These are phyloP conservation scores for Sus scrofa DNA, from an alignment of 2,113 vertebrate genomes.

Conservation along the genomic window DNA sequence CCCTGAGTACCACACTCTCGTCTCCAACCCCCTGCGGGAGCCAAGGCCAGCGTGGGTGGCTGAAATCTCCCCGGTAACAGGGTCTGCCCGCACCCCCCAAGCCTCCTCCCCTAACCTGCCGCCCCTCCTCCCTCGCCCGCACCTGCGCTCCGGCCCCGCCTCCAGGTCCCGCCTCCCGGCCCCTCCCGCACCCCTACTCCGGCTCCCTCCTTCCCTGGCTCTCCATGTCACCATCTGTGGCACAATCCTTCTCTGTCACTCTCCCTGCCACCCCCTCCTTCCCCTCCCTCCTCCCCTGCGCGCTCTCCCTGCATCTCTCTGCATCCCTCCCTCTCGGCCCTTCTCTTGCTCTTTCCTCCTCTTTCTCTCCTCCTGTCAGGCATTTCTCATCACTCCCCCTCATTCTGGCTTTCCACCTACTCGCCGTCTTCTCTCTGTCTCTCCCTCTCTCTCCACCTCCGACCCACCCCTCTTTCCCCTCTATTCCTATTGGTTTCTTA, in stretches of 20 bases:
- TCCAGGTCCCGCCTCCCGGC: neutral
- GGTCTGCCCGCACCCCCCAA: constrained; percentile 5
- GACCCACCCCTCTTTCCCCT: neutral
- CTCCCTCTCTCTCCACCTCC: constrained; percentile 41
- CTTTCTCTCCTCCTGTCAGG: constrained; percentile 53
- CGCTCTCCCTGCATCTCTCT: constrained; percentile 44
- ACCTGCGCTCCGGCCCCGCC: constrained; percentile 63
- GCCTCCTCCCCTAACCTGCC: constrained; percentile 53
- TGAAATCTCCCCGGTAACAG: constrained; percentile 74
- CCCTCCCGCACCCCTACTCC: constrained; percentile 48
- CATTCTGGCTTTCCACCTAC: constrained; percentile 75
- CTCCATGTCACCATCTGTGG: constrained; percentile 78
- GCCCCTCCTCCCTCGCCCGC: constrained; percentile 30
- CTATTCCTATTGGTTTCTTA: constrained; percentile 43
- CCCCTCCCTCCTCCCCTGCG: constrained; percentile 29
- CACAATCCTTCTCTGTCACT: constrained; percentile 79
- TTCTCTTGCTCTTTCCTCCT: neutral
- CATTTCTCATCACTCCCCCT: constrained; percentile 69
- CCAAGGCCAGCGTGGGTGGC: constrained; percentile 80
- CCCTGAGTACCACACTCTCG: neutral
- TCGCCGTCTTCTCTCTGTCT: constrained; percentile 2
- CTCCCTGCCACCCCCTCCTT: constrained; percentile 72
- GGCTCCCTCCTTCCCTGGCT: constrained; percentile 38
- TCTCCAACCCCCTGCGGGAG: neutral
- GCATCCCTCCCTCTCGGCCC: constrained; percentile 24